Evolutionary conservation across 2,113 vertebrate genomes (phyloP).

Genomic region (Apistogramma diplotaenia): DNA sequence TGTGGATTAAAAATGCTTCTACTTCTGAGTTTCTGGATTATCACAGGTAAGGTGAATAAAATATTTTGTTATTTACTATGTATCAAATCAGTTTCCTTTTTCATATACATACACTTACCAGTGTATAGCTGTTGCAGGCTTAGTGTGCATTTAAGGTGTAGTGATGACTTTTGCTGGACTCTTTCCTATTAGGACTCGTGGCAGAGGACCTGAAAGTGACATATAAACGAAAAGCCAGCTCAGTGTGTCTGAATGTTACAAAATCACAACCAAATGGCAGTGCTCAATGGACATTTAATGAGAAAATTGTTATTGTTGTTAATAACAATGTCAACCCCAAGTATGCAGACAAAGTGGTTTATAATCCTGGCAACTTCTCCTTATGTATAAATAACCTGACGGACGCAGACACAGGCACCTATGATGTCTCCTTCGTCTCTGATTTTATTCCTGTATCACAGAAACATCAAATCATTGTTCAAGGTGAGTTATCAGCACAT

Average conservation of each 20-base stretch:
- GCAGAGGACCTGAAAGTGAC: background rate
- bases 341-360: rapidly evolving
- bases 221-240: slow-evolving; percentile 1
- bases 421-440: background rate
- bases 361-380: rapidly evolving
- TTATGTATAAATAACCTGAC: slow-evolving; percentile 39
- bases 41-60: slow-evolving; percentile 26
- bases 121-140: no score
- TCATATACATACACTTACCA: no score
- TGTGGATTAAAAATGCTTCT: slow-evolving; percentile 2
- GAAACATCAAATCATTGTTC: background rate
- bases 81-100: no score
- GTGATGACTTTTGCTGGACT: rapidly evolving
- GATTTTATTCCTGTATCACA: rapidly evolving
- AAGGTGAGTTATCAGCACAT: slow-evolving; percentile 67
- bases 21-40: slow-evolving; percentile 23
- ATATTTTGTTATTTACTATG: no score
- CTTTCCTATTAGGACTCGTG: background rate
- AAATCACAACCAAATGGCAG: rapidly evolving
- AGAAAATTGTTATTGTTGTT: no score
- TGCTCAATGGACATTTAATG: background rate
- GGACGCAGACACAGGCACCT: slow-evolving; percentile 26
- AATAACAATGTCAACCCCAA: rapidly evolving
- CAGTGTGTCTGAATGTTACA: slow-evolving; percentile 14
- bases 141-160: rapidly evolving